These are phyloP conservation scores for Apaloderma vittatum DNA, from an alignment of 2,113 vertebrate species.

Conservation along the genomic window DNA sequence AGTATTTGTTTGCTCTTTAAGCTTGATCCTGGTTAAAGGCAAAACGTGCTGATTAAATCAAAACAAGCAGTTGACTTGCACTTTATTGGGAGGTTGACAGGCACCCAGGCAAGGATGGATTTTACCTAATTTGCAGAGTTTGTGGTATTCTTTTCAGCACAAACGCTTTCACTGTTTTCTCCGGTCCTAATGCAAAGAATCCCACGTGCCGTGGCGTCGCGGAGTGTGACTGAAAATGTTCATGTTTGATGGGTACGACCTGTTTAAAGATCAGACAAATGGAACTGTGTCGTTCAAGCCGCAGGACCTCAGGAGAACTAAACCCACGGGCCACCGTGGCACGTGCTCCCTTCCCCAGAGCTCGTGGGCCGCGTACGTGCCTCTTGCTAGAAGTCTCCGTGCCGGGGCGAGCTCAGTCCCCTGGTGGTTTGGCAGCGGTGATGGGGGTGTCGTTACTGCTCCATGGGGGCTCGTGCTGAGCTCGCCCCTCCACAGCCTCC, in stretches of 20 bases:
- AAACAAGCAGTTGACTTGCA: background rate
- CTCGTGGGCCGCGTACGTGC: too few relatives aligned
- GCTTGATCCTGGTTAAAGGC: background rate
- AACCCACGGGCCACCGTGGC: background rate
- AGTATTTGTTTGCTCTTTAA: background rate
- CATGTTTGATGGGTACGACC: background rate
- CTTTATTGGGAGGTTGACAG: background rate
- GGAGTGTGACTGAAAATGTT: fast-evolving
- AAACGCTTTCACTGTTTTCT: background rate
- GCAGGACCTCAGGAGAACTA: background rate
- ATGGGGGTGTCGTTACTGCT: background rate
- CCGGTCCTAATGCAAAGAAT: background rate
- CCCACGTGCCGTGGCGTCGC: background rate
- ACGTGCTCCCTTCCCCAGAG: background rate
- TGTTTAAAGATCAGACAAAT: background rate
- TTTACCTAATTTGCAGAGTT: background rate
- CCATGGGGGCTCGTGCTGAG: background rate
- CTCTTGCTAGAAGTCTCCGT: background rate
- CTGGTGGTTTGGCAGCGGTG: background rate
- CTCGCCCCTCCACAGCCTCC: too few relatives aligned
- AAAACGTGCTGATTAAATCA: background rate
- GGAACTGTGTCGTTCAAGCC: background rate
- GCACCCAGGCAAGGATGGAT: background rate
- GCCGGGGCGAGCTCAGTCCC: fast-evolving
- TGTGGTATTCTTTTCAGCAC: background rate